Evolutionary conservation across 1,140 invertebrate species (phyloP), one percentile per base, ranked within the genome.

Genomic region (Atta cephalotes): DNA sequence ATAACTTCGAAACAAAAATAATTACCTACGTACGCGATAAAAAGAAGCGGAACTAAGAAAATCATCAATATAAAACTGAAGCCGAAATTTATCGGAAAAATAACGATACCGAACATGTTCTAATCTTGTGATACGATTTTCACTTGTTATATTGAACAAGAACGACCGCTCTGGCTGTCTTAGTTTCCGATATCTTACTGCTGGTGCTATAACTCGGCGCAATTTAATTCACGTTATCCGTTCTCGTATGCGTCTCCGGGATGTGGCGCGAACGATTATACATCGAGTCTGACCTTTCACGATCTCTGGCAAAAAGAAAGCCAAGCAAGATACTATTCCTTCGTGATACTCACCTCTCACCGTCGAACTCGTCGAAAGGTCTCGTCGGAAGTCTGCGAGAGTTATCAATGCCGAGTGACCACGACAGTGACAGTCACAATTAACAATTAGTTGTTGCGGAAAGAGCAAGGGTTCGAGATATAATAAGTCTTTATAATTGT

Each of bases 21-120:
- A 85, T 91, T 93, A 94, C 93, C 92, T 68, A 91, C 62, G 60
- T 94, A 93, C 86, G 90, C 82, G 45, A 91, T 51, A 16, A 92
- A 18, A 31, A 93, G 62, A 9, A 92, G 18, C 12, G 93, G 93
- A 5, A 92, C 56, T 35, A 93, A 77, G 49, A 93, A n/a, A 39
- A 90, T 2, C 14, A 86, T 51, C 14, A 92, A 58, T 31, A 87
- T 25, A 62, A 92, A 28, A 35, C 87, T 91, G 18, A 93, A 72
- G 12, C 77, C n/a, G 14, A 93, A 18, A 76, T 94, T 89, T 60
- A 91, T 72, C 35, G 92, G 89, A 9, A 90, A 89, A 18, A 92
- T 51, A 45, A 91, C 91, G 35, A 92, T 72, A 9, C 91, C 51
- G 45, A 88, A 76, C 72, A 89, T 74, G 39, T 91, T 71, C 65